Evolutionary conservation across 2,888 invertebrate genomes (phyloP).

Genomic region (Lycia hirtaria): DNA sequence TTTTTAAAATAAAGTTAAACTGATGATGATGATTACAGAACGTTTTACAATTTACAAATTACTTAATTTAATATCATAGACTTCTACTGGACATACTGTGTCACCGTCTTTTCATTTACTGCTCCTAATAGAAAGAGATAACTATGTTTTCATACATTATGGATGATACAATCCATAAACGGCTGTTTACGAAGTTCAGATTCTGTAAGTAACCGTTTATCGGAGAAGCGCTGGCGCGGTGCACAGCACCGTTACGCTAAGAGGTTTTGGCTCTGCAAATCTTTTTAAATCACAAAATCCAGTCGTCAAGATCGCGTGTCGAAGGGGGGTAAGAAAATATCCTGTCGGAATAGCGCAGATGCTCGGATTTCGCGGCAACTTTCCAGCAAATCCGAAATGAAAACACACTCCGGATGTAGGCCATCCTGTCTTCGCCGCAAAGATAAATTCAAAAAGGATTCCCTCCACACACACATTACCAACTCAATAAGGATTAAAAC

Average conservation of each 20-base stretch:
- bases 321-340: conserved; percentile 81
- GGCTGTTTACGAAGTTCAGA: conserved; percentile 35
- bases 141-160: conserved; percentile 9
- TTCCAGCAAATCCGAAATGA: conserved; percentile 81
- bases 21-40: too few relatives aligned
- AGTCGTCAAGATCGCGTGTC: conserved; percentile 80
- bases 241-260: conserved; percentile 59
- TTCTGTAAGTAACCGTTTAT: conserved; percentile 56
- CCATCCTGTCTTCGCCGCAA: conserved; percentile 64
- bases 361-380: conserved; percentile 78
- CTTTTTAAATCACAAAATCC: conserved; percentile 84
- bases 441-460: conserved; percentile 80
- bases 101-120: background rate
- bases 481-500: conserved; percentile 81
- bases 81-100: too few relatives aligned
- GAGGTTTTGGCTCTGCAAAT: conserved; percentile 77
- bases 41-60: too few relatives aligned
- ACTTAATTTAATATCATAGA: too few relatives aligned
- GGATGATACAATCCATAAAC: conserved; percentile 4
- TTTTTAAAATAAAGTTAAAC: too few relatives aligned
- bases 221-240: conserved; percentile 52
- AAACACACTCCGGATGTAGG: conserved; percentile 79
- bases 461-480: conserved; percentile 68
- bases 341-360: conserved; percentile 75
- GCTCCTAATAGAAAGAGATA: background rate